Conservation (phyloP, 2,113 vertebrate species). For the Vimba vimba region DNA sequence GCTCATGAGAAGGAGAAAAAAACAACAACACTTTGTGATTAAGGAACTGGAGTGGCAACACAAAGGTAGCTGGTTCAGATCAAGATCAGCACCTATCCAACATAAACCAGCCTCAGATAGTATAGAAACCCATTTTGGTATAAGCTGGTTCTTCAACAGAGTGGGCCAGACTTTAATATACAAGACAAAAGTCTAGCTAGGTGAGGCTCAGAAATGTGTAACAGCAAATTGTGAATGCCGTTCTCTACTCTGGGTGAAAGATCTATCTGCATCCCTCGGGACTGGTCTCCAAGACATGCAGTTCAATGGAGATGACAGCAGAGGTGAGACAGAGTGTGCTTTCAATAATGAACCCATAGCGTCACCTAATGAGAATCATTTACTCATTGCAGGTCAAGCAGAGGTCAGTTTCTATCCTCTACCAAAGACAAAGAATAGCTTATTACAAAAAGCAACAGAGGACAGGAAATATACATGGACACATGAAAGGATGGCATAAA, state of each 20-base stretch:
- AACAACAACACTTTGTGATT: neutral
- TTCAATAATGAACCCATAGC: neutral
- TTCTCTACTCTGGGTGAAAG: neutral
- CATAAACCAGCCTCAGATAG: neutral
- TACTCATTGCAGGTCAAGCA: constrained; percentile 1
- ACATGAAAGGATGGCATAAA: neutral
- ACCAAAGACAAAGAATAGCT: neutral
- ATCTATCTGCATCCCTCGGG: neutral
- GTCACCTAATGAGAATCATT: neutral
- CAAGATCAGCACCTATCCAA: neutral
- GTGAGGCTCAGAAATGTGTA: too few species aligned
- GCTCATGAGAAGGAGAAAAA: neutral
- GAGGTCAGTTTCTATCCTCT: neutral
- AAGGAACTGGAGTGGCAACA: neutral
- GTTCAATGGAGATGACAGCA: neutral
- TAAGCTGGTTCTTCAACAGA: neutral
- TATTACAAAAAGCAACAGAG: neutral
- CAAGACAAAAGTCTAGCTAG: neutral
- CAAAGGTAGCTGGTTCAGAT: neutral
- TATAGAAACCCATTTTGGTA: neutral
- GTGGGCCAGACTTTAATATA: neutral
- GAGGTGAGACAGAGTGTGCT: neutral
- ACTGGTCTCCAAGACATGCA: neutral
- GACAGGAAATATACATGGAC: neutral
- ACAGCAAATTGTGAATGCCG: neutral